phyloP scores from a whole-genome alignment of 2,888 invertebrate species.

The Microctonus hyperodae region DNA sequence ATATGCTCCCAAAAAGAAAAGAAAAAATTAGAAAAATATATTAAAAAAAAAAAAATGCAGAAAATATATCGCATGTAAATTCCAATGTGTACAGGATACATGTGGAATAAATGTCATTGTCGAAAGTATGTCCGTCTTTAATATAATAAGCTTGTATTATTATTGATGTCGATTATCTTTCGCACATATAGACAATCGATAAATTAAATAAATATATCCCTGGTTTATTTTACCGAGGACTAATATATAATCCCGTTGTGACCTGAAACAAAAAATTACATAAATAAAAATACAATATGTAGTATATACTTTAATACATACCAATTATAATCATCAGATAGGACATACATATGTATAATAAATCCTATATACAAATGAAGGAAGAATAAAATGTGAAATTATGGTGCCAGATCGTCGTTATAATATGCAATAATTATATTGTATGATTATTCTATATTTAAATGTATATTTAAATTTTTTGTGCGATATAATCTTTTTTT shows the following conservation, averaged over 20 bases:
- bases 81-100: not conserved
- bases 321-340: not conserved
- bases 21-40: slow-evolving; percentile 1
- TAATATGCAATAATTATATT: slow-evolving; percentile 6
- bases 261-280: slow-evolving; percentile 25
- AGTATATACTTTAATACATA: not conserved
- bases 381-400: slow-evolving; percentile 15
- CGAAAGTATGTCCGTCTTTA: slow-evolving; percentile 15
- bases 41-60: slow-evolving; percentile 6
- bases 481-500: slow-evolving; percentile 33
- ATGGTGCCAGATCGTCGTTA: slow-evolving; percentile 17
- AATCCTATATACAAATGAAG: not conserved
- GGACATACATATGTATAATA: slow-evolving; percentile 4
- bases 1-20: not conserved
- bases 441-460: slow-evolving; percentile 48
- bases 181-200: not conserved
- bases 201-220: not conserved
- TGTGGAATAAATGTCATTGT: not conserved
- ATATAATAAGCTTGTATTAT: slow-evolving; percentile 11
- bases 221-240: not conserved
- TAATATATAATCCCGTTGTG: slow-evolving; percentile 12
- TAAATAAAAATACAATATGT: slow-evolving; percentile 13
- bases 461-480: slow-evolving; percentile 40
- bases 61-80: not conserved
- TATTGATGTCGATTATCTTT: not conserved